These are phyloP conservation scores for Xiphophorus couchianus DNA, from an alignment of 2,113 vertebrate species.

Conservation along the genomic window DNA sequence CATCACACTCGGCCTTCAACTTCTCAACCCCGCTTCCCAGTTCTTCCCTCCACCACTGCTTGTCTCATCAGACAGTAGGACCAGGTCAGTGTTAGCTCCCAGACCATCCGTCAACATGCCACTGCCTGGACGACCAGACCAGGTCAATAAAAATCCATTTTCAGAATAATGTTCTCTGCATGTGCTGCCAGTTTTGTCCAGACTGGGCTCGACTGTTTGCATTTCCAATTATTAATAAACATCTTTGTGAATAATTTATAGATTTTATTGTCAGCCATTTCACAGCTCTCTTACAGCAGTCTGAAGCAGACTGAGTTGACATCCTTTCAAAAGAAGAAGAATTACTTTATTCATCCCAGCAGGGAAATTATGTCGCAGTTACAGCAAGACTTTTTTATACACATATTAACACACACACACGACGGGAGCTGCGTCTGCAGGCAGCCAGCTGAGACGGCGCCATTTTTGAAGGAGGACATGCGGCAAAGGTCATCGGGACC, in stretches of 20 bases:
- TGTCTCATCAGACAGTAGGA: conserved; percentile 38
- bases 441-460: too few relatives aligned
- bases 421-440: too few relatives aligned
- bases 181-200: conserved; percentile 3
- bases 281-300: too few relatives aligned
- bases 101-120: not conserved
- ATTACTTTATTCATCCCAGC: too few relatives aligned
- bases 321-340: too few relatives aligned
- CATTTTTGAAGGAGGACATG: too few relatives aligned
- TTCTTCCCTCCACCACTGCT: conserved; percentile 39
- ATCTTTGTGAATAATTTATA: conserved; percentile 37
- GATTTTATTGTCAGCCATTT: not conserved
- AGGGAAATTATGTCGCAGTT: too few relatives aligned
- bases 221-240: not conserved
- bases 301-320: too few relatives aligned
- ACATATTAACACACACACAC: too few relatives aligned
- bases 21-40: conserved; percentile 51
- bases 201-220: conserved; percentile 21
- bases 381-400: too few relatives aligned
- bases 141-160: too few relatives aligned
- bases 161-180: conserved; percentile 1
- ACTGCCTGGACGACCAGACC: not conserved
- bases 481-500: too few relatives aligned
- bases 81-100: conserved; percentile 15
- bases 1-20: conserved; percentile 61